Evolutionary conservation across 2,113 vertebrate species (phyloP).

Genomic region (Cranoglanis bouderius): DNA sequence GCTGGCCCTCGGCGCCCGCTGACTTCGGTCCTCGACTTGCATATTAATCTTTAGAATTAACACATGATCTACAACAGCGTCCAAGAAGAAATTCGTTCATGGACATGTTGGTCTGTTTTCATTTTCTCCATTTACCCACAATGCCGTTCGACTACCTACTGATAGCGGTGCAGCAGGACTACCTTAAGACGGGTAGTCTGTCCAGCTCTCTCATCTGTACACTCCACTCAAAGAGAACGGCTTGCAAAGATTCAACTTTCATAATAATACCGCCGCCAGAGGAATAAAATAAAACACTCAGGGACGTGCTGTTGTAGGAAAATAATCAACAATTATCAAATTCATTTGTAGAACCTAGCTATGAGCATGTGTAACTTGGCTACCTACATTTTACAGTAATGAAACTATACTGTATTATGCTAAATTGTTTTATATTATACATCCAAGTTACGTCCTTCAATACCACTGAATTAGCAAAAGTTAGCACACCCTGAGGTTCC

Average conservation of each 20-base stretch:
- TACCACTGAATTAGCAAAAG: background rate
- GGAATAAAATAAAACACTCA: background rate
- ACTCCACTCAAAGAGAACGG: background rate
- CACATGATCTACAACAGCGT: background rate
- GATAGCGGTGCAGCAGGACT: background rate
- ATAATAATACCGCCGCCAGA: background rate
- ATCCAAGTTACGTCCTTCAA: background rate
- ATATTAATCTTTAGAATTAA: constrained; percentile 16
- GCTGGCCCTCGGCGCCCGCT: background rate
- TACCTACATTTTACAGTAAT: background rate
- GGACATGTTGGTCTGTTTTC: background rate
- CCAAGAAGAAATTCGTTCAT: background rate
- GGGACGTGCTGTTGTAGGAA: no score
- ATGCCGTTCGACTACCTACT: background rate
- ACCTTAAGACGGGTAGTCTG: background rate
- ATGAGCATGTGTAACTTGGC: background rate
- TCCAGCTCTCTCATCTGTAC: background rate
- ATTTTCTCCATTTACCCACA: background rate
- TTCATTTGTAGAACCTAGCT: background rate
- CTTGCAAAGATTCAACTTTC: background rate
- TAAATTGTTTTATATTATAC: no score
- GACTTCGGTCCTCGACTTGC: background rate
- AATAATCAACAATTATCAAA: no score
- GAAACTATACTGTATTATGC: no score
- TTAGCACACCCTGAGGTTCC: background rate